phyloP scores from a whole-genome alignment of 2,888 invertebrate genomes.

The Piscicola geometra region DNA sequence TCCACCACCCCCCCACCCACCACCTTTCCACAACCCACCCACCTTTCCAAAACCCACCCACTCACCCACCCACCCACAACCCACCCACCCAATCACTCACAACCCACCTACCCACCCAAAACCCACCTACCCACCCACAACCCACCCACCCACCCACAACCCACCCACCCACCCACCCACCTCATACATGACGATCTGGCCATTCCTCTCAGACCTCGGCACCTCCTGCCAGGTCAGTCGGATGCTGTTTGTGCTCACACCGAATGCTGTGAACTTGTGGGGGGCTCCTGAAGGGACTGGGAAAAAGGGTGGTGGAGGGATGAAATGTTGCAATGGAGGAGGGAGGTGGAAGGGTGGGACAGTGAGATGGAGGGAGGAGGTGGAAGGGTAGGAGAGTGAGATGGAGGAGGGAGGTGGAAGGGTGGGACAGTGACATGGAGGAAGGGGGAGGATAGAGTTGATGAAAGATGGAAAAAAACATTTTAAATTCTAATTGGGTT shows the following conservation, averaged over 20 bases:
- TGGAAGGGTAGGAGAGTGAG: too few relatives aligned
- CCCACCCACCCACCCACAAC: constrained; percentile 61
- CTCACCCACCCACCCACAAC: too few relatives aligned
- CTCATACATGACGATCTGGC: constrained; percentile 85
- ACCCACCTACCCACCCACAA: constrained; percentile 56
- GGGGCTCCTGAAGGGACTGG: constrained; percentile 56
- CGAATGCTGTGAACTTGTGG: constrained; percentile 68
- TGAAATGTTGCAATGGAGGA: not conserved
- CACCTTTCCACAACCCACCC: too few relatives aligned
- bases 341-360: not conserved
- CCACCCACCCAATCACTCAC: too few relatives aligned
- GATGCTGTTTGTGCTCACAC: constrained; percentile 68
- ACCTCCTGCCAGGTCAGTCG: constrained; percentile 62
- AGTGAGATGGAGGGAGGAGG: not conserved
- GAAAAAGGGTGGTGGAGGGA: too few relatives aligned
- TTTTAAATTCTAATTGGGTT: too few relatives aligned
- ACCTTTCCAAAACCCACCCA: too few relatives aligned
- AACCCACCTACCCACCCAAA: too few relatives aligned
- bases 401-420: too few relatives aligned
- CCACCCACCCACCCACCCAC: constrained; percentile 47
- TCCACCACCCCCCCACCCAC: too few relatives aligned
- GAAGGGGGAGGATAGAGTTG: too few relatives aligned
- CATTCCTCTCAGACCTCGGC: constrained; percentile 79
- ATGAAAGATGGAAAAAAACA: constrained; percentile 5
- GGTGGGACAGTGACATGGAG: too few relatives aligned